These are phyloP conservation scores for Galerucella pusilla DNA, from an alignment of 2,888 invertebrate genomes.

Conservation along the genomic window DNA sequence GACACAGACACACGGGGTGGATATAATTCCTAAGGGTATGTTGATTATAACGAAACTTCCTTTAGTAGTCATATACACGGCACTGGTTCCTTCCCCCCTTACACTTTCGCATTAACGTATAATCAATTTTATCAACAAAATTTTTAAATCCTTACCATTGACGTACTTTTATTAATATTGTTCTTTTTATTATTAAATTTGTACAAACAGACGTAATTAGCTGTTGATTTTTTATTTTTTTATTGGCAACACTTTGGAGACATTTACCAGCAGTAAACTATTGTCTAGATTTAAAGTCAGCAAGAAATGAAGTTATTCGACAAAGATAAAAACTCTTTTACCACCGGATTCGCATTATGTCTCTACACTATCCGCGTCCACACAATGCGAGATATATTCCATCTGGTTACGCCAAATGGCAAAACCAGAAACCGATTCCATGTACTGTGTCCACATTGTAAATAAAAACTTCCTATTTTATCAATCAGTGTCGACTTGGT, in stretches of 20 bases:
- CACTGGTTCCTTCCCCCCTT: neutral
- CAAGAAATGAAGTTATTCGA: neutral
- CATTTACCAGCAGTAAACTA: neutral
- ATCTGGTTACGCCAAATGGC: too few species aligned
- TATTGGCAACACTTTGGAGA: neutral
- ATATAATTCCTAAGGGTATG: conserved; percentile 6
- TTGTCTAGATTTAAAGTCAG: neutral
- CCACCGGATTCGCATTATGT: neutral
- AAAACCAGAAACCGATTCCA: too few species aligned
- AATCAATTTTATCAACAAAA: neutral
- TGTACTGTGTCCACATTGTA: too few species aligned
- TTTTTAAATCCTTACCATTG: too few species aligned
- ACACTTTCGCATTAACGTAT: neutral
- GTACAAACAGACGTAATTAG: neutral
- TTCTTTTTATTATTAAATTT: neutral
- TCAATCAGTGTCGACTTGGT: too few species aligned
- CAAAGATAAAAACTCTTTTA: neutral
- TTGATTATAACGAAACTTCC: neutral
- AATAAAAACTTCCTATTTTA: too few species aligned
- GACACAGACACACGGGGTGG: neutral
- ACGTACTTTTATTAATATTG: neutral
- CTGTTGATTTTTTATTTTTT: neutral
- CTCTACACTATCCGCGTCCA: neutral
- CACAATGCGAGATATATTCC: too few species aligned
- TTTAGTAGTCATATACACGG: neutral